A percentile compares a stretch with the other conserved stretches of the same genome.
Conservation (phyloP, 2,888 invertebrate species). For the Masnerella sp. region DNA sequence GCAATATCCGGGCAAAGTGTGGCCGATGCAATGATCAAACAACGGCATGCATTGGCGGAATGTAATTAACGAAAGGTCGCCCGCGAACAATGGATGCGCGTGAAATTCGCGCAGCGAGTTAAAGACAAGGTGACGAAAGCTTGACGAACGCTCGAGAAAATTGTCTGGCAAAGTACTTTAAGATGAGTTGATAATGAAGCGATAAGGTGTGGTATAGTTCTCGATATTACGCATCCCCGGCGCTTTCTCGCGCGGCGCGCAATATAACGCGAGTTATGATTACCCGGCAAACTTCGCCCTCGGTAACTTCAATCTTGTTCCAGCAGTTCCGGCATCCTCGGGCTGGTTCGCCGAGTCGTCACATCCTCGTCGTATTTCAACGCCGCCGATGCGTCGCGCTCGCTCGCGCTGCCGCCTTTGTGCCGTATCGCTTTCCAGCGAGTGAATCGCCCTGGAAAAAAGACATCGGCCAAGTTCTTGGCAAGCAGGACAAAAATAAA, state of each 20-base stretch:
- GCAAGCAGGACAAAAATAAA: constrained; percentile 53
- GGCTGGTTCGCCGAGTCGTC: constrained; percentile 34
- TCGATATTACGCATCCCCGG: constrained; percentile 53
- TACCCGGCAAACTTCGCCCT: constrained; percentile 57
- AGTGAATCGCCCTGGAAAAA: constrained; percentile 50
- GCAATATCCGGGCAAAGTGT: background rate
- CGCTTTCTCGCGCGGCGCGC: constrained; percentile 50
- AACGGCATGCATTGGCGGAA: constrained; percentile 3
- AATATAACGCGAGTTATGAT: constrained; percentile 60
- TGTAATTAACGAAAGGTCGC: background rate
- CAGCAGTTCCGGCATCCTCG: constrained; percentile 42
- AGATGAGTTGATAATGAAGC: constrained; percentile 60
- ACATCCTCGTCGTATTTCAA: constrained; percentile 36
- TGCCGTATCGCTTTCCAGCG: constrained; percentile 53
- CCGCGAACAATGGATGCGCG: constrained; percentile 20
- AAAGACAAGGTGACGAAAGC: constrained; percentile 37
- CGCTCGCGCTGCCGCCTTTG: constrained; percentile 21
- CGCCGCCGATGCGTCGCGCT: constrained; percentile 17
- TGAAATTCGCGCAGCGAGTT: constrained; percentile 24
- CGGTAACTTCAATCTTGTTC: constrained; percentile 54
- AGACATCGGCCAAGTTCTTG: constrained; percentile 53
- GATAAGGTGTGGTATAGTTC: constrained; percentile 49
- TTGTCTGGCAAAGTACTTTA: constrained; percentile 49
- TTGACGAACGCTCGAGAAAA: constrained; percentile 52
- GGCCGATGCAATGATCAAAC: background rate